Base-by-base conservation (phyloP, 2,888 invertebrate genomes). In the Miltochrista miniata region DNA sequence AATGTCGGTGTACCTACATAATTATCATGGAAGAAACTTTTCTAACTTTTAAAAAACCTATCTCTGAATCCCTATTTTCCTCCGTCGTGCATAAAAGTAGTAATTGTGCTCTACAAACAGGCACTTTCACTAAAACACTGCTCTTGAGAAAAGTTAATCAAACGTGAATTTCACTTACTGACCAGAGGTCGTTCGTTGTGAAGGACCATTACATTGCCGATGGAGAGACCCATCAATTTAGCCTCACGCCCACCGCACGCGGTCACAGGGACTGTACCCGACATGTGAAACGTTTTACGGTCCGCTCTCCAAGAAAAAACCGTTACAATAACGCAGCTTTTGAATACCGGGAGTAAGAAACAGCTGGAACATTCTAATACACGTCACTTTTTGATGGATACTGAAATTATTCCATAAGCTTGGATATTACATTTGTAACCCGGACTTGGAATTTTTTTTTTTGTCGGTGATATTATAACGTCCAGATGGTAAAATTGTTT, bases 181-280 rank as follows among this genome's bases (percentile, higher is more conserved):
- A 77, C 84, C 80, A 75, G 77, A 74, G 85, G 77, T 79, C 83
- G 83, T 86, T 81, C 85, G 80, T 85, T 90, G 87, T 88, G 89
- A 89, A 88, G 89, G 86, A 83, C 87, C 89, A 87, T 89, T 90
- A 86, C 87, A 82, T 85, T 83, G 86, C 78, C 85, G 83, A 87
- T 85, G 87, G 87, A 88, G 89, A 83, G 89, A 85, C 83, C 87
- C 87, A 90, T 90, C 89, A 90, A 90, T 90, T 87, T 87, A 79
- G 87, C 77, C 85, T 83, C 82, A 84, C 81, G 87, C 87, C 87
- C 85, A 79, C 83, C 87, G 86, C 89, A 87, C 85, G 85, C 83
- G 82, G 80, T 73, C 75, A 72, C 68, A 73, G 71, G 74, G 64
- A 63, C 81, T 87, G 87, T 66, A 80, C 74, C 71, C 81, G 89